These are phyloP conservation scores for Agriopis aurantiaria DNA, from an alignment of 2,888 invertebrate genomes.

Conservation along the genomic window DNA sequence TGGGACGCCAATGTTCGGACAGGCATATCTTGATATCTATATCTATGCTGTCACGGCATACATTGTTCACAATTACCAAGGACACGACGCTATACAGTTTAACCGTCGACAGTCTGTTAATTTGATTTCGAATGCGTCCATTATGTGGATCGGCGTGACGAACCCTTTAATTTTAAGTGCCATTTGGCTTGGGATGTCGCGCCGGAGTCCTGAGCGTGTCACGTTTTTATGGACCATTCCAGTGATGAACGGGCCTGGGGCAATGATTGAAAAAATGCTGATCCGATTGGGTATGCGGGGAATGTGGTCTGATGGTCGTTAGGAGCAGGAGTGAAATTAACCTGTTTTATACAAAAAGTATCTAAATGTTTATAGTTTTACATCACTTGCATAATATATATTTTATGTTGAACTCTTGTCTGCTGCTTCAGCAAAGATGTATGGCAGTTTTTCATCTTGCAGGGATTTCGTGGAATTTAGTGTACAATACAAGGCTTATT, in stretches of 20 bases:
- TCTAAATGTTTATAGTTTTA: not conserved
- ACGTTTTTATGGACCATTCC: slow-evolving; percentile 38
- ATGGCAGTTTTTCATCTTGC: too few species aligned
- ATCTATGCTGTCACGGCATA: slow-evolving; percentile 1
- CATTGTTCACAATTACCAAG: slow-evolving; percentile 44
- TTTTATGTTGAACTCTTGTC: too few species aligned
- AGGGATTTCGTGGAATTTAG: too few species aligned
- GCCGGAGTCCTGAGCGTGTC: slow-evolving; percentile 31
- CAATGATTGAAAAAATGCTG: slow-evolving; percentile 34
- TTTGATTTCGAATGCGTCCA: slow-evolving; percentile 55
- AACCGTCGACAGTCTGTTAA: slow-evolving; percentile 51
- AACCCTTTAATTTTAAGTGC: slow-evolving; percentile 53
- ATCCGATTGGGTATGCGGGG: slow-evolving; percentile 29
- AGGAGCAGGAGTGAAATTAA: slow-evolving; percentile 8
- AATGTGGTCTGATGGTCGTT: slow-evolving; percentile 26
- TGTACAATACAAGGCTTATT: too few species aligned
- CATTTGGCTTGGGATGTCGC: slow-evolving; percentile 50
- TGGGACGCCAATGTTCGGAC: too few species aligned
- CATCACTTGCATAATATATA: not conserved
- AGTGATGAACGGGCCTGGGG: slow-evolving; percentile 23
- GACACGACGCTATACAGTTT: slow-evolving; percentile 39
- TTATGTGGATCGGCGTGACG: slow-evolving; percentile 48
- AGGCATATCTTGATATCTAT: too few species aligned
- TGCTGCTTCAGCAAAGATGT: too few species aligned
- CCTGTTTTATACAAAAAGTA: slow-evolving; percentile 1